Conservation (phyloP, 1,140 invertebrate species). For the Drosophila chauvacae region DNA sequence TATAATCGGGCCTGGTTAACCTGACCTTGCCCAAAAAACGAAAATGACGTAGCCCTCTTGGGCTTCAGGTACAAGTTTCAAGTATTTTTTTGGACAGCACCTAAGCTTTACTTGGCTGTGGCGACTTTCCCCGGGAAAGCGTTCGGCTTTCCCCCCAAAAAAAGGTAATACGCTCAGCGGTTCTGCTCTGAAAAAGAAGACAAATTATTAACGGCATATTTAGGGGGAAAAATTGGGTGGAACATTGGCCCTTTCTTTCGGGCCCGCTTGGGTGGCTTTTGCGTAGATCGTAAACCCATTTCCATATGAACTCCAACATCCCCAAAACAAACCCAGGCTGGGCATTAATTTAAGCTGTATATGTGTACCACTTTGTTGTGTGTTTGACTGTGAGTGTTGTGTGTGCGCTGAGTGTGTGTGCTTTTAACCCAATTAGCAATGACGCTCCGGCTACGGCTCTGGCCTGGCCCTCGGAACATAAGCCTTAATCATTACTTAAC, state of each 20-base stretch:
- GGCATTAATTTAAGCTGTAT: constrained; percentile 53
- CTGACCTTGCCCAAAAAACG: constrained; percentile 56
- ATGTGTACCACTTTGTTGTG: constrained; percentile 12
- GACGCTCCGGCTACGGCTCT: constrained; percentile 55
- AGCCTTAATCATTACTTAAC: constrained; percentile 40
- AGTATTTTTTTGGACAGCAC: neutral
- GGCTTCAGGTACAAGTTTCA: constrained; percentile 22
- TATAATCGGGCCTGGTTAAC: constrained; percentile 44
- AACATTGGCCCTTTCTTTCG: constrained; percentile 65
- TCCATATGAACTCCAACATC: constrained; percentile 23
- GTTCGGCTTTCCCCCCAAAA: constrained; percentile 54
- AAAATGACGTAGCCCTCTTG: constrained; percentile 22
- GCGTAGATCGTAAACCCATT: constrained; percentile 32
- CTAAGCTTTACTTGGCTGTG: neutral
- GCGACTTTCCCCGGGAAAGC: constrained; percentile 20
- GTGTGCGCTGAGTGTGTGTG: constrained; percentile 22
- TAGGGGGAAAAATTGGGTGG: constrained; percentile 57
- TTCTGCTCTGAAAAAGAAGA: constrained; percentile 75
- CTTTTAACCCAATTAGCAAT: constrained; percentile 78
- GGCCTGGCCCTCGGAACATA: constrained; percentile 31
- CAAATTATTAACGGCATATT: constrained; percentile 78
- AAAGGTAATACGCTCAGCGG: constrained; percentile 17
- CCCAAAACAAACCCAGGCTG: constrained; percentile 22
- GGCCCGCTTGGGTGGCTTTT: constrained; percentile 42
- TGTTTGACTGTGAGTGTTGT: constrained; percentile 2